These are phyloP conservation scores for Thunnus albacares DNA, from an alignment of 2,797 vertebrate species.

Conservation along the genomic window DNA sequence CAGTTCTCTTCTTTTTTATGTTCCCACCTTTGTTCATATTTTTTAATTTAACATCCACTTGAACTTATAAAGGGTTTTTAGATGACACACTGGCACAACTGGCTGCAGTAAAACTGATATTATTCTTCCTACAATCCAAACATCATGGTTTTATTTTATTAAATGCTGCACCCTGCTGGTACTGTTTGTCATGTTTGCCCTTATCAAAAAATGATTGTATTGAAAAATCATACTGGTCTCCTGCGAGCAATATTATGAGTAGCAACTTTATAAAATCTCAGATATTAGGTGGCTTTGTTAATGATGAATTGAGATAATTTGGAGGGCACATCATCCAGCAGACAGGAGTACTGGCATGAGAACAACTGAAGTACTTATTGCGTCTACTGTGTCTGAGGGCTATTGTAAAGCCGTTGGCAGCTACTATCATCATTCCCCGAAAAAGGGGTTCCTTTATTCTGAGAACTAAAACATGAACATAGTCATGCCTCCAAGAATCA, in stretches of 20 bases:
- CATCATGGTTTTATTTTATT: background rate
- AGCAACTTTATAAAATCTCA: background rate
- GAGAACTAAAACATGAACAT: slow-evolving; percentile 15
- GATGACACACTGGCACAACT: background rate
- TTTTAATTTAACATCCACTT: background rate
- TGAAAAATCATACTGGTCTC: background rate
- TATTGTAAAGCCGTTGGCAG: background rate
- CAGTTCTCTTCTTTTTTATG: background rate
- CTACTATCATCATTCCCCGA: background rate
- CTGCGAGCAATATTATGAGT: background rate
- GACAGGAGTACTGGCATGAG: background rate
- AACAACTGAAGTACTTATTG: background rate
- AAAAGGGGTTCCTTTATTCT: slow-evolving; percentile 6
- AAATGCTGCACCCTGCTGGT: background rate
- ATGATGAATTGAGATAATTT: background rate
- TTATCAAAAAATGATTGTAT: background rate
- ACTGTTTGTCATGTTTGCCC: background rate
- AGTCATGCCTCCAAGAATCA: slow-evolving; percentile 16
- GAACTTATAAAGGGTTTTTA: background rate
- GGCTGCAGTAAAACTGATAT: background rate
- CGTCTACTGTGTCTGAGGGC: background rate
- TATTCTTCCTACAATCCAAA: background rate
- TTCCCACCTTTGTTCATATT: too few relatives aligned
- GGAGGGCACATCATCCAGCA: background rate
- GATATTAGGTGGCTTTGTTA: background rate